Evolutionary conservation across 2,888 invertebrate genomes (phyloP), one percentile per base, ranked within the genome.

Genomic region (Uropetala carovei): DNA sequence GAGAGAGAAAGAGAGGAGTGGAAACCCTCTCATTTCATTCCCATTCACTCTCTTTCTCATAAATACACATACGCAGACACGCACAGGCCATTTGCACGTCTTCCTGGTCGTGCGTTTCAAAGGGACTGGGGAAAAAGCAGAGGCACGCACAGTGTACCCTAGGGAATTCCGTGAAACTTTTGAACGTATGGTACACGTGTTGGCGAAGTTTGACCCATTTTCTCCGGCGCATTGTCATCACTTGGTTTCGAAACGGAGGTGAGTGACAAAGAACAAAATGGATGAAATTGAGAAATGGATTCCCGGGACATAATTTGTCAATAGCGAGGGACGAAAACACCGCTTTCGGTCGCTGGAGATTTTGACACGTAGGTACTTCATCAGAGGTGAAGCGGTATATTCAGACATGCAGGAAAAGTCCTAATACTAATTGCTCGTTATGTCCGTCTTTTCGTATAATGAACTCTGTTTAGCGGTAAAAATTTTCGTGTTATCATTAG

Each of bases 131-230:
- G 75, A 75, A 13, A 43, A 43, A 43, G 10, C 75, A 27, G 22
- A 75, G 27, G 8, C 27, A 75, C 75, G 75, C 27, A 11, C 75
- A 27, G 13, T 75, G 16, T 75, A 27, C 75, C 1, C 75, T 27
- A 27, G 75, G 75, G 75, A 75, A 75, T 75, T 75, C 75, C 22
- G 75, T 11, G 75, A 75, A 75, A 75, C 22, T 75, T 27, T 27
- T 75, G 75, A 75, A 75, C 64, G 64, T 64, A 89, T 68, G 64
- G 68, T 27, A 89, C 89, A 89, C 89, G 89, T 89, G 89, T 89
- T 43, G 89, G 43, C 64, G 64, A 89, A 64, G 89, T 89, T 89
- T 89, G 89, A 89, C 89, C 89, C 68, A 43, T 68, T 89, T 89
- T 64, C 64, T n/a, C 64, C 43, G 43, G 30, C 64, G 64, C 89